Evolutionary conservation across 35 echinoderm and acorn worm genomes (phyloP).

Genomic region (Heliocidaris tuberculata): DNA sequence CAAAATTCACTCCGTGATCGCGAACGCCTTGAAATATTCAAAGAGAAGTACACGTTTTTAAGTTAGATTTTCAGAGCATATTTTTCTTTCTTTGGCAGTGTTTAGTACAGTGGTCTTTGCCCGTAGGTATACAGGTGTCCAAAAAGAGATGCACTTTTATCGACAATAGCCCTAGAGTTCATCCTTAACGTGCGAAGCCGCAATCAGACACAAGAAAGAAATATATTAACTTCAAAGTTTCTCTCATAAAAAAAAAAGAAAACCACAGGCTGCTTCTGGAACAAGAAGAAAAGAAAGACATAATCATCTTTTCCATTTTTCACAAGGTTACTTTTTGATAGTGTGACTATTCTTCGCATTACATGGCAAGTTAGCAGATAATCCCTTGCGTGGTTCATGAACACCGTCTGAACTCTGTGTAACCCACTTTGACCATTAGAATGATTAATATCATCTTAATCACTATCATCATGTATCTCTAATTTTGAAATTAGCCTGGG

Average conservation of each 20-base stretch:
- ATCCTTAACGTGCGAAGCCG: not conserved
- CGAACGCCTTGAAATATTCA: not conserved
- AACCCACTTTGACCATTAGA: not conserved
- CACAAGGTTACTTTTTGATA: conserved; percentile 10
- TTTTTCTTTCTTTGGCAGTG: not conserved
- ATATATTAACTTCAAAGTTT: not conserved
- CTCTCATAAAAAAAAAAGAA: not conserved
- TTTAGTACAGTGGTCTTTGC: not conserved
- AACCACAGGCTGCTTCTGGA: not conserved
- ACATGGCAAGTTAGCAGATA: not conserved
- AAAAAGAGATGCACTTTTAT: not conserved
- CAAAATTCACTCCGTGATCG: not conserved
- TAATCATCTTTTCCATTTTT: not conserved
- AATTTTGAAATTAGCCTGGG: conserved; percentile 2
- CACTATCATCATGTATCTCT: not conserved
- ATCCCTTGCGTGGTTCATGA: not conserved
- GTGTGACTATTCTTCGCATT: not conserved
- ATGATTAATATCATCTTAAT: not conserved
- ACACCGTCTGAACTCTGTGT: not conserved
- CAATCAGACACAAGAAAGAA: not conserved
- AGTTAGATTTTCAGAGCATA: not conserved
- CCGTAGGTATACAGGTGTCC: not conserved
- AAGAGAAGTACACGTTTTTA: not conserved
- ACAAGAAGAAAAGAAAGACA: not conserved
- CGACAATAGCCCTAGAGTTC: not conserved